A percentile compares a stretch with the other conserved stretches of the same genome.
Conservation (phyloP, 2,797 vertebrate genomes). For the Diplodus puntazzo region DNA sequence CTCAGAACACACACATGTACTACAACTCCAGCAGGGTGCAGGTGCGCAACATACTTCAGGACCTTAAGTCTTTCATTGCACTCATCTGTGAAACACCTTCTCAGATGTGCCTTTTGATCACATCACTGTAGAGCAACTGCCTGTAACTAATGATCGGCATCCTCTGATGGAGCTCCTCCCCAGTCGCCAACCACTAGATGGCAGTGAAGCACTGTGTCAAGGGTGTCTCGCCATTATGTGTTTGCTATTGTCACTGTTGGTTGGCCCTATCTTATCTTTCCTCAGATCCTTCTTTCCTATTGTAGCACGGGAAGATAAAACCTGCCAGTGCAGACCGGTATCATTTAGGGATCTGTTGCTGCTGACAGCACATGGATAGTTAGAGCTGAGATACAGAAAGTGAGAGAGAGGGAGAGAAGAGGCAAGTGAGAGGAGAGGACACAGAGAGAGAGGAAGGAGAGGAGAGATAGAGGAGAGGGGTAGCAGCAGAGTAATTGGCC, state of each 20-base stretch:
- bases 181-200: slow-evolving; percentile 74
- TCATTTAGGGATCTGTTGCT: slow-evolving; percentile 85
- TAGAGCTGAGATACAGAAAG: slow-evolving; percentile 75
- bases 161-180: slow-evolving; percentile 6
- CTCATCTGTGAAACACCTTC: slow-evolving; percentile 49
- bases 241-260: slow-evolving; percentile 77
- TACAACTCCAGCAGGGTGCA: slow-evolving; percentile 33
- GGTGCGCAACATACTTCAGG: slow-evolving; percentile 24
- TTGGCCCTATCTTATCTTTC: slow-evolving; percentile 80
- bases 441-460: slow-evolving; percentile 44
- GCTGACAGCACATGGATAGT: slow-evolving; percentile 83
- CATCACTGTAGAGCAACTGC: slow-evolving; percentile 33
- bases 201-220: slow-evolving; percentile 79
- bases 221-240: slow-evolving; percentile 33
- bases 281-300: slow-evolving; percentile 80
- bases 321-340: slow-evolving; percentile 78
- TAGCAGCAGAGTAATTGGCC: slow-evolving; percentile 81
- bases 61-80: slow-evolving; percentile 35
- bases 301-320: slow-evolving; percentile 85
- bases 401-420: slow-evolving; percentile 57
- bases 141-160: slow-evolving; percentile 42
- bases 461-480: slow-evolving; percentile 54
- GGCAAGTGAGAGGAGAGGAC: slow-evolving; percentile 69
- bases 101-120: slow-evolving; percentile 57
- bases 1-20: slow-evolving; percentile 4